phyloP scores from a whole-genome alignment of 2,113 vertebrate species.

The Lontra canadensis region DNA sequence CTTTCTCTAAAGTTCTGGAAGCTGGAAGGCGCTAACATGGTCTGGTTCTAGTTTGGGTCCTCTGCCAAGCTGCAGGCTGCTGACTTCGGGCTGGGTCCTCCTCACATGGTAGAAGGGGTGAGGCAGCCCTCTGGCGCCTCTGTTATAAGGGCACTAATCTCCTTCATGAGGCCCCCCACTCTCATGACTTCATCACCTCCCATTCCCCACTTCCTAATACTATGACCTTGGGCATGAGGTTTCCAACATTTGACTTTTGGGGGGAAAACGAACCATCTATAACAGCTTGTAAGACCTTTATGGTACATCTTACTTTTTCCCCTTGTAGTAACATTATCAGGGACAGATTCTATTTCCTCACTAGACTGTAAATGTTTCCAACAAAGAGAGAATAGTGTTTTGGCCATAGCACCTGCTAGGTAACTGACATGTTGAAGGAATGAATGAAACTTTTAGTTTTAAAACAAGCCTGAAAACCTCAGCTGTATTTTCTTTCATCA shows the following conservation, averaged over 20 bases:
- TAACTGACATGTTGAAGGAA: background rate
- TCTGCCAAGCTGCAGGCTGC: background rate
- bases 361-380: background rate
- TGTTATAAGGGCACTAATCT: background rate
- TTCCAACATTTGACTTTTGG: background rate
- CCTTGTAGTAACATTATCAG: background rate
- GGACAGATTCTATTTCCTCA: background rate
- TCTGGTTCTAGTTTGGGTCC: background rate
- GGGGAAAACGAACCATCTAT: background rate
- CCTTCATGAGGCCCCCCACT: background rate
- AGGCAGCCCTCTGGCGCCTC: background rate
- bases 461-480: background rate
- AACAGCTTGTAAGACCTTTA: background rate
- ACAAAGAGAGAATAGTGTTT: background rate
- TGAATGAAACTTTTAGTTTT: background rate
- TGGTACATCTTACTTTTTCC: background rate
- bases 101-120: background rate
- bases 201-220: background rate
- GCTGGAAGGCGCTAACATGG: background rate
- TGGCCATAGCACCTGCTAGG: background rate
- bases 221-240: background rate
- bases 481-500: background rate
- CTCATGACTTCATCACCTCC: background rate
- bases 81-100: background rate
- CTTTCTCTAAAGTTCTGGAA: background rate